A percentile compares a stretch with the other conserved stretches of the same genome.
phyloP scores from a whole-genome alignment of 2,113 vertebrate genomes.

The Rhynchopsitta pachyrhyncha region DNA sequence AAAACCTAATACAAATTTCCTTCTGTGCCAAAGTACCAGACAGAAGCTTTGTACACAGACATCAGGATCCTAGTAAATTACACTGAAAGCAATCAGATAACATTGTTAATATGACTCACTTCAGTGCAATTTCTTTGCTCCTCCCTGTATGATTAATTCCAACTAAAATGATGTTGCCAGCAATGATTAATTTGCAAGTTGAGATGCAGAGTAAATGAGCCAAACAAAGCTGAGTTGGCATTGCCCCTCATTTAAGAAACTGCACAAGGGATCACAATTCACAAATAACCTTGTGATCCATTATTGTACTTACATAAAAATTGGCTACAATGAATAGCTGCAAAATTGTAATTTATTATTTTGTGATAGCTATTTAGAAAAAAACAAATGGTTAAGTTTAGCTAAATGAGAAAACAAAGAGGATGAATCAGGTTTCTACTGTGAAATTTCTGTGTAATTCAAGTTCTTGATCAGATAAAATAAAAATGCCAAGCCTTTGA shows the following conservation, averaged over 20 bases:
- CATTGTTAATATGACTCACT: constrained; percentile 70
- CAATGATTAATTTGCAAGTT: constrained; percentile 80
- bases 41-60: constrained; percentile 49
- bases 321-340: neutral
- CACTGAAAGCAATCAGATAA: constrained; percentile 73
- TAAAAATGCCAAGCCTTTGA: neutral
- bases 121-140: constrained; percentile 69
- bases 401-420: neutral
- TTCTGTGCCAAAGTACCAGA: constrained; percentile 20
- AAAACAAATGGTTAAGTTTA: neutral
- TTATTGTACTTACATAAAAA: constrained; percentile 34
- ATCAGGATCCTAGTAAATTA: constrained; percentile 72
- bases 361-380: neutral
- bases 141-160: constrained; percentile 80
- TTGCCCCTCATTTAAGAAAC: constrained; percentile 66
- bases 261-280: constrained; percentile 54
- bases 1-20: neutral
- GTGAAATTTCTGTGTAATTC: neutral
- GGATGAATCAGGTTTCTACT: neutral
- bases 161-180: constrained; percentile 78
- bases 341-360: constrained; percentile 25
- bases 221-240: constrained; percentile 73
- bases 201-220: constrained; percentile 75
- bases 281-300: neutral
- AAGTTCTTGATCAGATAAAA: neutral